Percentiles rank a stretch among this genome's conserved stretches.
Evolutionary conservation across 2,888 invertebrate genomes (phyloP).

Genomic region (Coenonympha arcania): DNA sequence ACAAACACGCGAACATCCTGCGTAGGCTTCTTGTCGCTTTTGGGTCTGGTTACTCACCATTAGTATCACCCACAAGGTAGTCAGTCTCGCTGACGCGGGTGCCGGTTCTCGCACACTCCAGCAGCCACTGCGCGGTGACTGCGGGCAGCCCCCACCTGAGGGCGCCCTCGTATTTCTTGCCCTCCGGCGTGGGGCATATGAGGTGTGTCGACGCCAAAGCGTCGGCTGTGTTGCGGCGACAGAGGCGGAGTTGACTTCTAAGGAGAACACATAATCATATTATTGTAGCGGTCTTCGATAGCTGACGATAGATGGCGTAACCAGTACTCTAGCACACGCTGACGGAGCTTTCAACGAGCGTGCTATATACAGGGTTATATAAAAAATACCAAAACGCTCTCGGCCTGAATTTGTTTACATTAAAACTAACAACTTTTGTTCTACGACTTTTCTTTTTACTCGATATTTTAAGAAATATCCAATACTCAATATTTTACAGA

Average conservation of each 20-base stretch:
- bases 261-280: neutral
- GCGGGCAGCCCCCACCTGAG: slow-evolving; percentile 90
- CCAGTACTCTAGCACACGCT: too few relatives aligned
- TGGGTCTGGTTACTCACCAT: slow-evolving; percentile 19
- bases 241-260: slow-evolving; percentile 65
- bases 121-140: slow-evolving; percentile 83
- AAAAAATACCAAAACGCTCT: too few relatives aligned
- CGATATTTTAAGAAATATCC: too few relatives aligned
- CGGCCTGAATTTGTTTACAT: too few relatives aligned
- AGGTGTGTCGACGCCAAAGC: slow-evolving; percentile 85
- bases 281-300: neutral
- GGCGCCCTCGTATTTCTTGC: slow-evolving; percentile 88
- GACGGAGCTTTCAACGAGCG: too few relatives aligned
- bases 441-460: too few relatives aligned
- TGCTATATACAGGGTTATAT: too few relatives aligned
- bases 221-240: slow-evolving; percentile 56
- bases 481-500: too few relatives aligned
- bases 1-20: too few relatives aligned
- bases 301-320: too few relatives aligned
- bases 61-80: slow-evolving; percentile 72
- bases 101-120: slow-evolving; percentile 77
- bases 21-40: too few relatives aligned
- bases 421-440: too few relatives aligned
- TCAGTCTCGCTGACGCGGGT: slow-evolving; percentile 68
- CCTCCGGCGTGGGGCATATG: slow-evolving; percentile 80